Conservation (phyloP, 2,888 invertebrate genomes). For the Stenurella melanura region DNA sequence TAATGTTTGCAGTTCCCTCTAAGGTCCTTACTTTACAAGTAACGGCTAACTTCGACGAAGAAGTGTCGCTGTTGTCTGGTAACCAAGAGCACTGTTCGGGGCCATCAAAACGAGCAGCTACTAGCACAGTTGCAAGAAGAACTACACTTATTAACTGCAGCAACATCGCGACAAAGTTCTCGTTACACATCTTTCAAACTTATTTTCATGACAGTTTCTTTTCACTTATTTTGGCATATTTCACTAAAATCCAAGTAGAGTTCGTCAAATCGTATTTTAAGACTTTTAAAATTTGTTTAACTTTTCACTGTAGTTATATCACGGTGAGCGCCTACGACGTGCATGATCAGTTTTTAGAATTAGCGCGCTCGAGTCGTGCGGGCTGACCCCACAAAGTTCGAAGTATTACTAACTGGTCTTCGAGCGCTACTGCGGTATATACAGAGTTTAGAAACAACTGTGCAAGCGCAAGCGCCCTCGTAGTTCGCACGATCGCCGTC, state of each 20-base stretch:
- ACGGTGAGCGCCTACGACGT: constrained; percentile 44
- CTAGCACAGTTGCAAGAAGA: constrained; percentile 62
- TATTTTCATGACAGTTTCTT: constrained; percentile 40
- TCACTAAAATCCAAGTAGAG: constrained; percentile 25
- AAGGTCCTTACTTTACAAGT: constrained; percentile 83
- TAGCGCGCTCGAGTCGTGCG: constrained; percentile 43
- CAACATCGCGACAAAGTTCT: constrained; percentile 72
- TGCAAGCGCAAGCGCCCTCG: constrained; percentile 43
- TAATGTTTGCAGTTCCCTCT: constrained; percentile 81
- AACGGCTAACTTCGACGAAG: constrained; percentile 75
- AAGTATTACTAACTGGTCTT: constrained; percentile 67
- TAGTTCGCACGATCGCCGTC: constrained; percentile 34
- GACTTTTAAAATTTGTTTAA: constrained; percentile 7
- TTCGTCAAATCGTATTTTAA: constrained; percentile 20
- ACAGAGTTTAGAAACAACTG: constrained; percentile 39
- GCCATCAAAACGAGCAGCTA: constrained; percentile 69
- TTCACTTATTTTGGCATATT: constrained; percentile 41
- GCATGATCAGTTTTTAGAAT: constrained; percentile 19
- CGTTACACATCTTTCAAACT: constrained; percentile 68
- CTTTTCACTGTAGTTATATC: constrained; percentile 45
- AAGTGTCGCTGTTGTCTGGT: constrained; percentile 73
- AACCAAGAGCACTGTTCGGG: constrained; percentile 74
- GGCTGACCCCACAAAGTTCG: constrained; percentile 56
- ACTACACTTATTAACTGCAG: constrained; percentile 72
- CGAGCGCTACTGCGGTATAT: constrained; percentile 68